Evolutionary conservation across 2,888 invertebrate genomes (phyloP).

Genomic region (Heliconius cydno): DNA sequence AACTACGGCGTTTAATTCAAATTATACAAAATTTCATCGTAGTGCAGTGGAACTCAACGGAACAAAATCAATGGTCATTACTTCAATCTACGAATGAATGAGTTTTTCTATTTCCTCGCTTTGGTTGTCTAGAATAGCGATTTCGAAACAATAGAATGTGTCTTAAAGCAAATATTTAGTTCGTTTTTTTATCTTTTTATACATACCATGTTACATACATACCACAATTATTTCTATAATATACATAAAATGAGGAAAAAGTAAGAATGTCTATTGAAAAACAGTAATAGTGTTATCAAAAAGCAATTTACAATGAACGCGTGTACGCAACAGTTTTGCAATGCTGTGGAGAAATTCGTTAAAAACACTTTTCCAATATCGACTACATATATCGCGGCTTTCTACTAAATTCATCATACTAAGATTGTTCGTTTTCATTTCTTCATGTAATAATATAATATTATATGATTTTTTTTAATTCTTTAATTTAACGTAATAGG

Average conservation of each 20-base stretch:
- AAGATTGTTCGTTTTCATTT: constrained; percentile 26
- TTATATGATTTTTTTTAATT: background rate
- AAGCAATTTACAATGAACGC: constrained; percentile 40
- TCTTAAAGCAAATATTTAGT: too few relatives aligned
- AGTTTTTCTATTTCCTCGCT: too few relatives aligned
- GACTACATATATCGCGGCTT: constrained; percentile 58
- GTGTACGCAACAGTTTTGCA: constrained; percentile 58
- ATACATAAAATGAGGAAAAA: background rate
- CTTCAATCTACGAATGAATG: too few relatives aligned
- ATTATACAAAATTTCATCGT: too few relatives aligned
- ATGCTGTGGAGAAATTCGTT: constrained; percentile 64
- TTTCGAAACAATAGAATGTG: too few relatives aligned
- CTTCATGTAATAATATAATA: background rate
- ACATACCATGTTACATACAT: background rate
- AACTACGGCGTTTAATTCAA: too few relatives aligned
- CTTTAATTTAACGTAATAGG: too few relatives aligned
- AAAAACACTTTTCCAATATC: constrained; percentile 54
- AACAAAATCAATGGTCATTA: too few relatives aligned
- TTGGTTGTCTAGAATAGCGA: too few relatives aligned
- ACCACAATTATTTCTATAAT: background rate
- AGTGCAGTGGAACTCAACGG: too few relatives aligned
- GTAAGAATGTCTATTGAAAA: constrained; percentile 17
- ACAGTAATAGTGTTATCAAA: constrained; percentile 36
- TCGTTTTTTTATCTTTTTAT: too few relatives aligned
- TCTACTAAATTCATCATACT: constrained; percentile 55